These are phyloP conservation scores for Drosophila burlai DNA, from an alignment of 1,140 invertebrate species.

Conservation along the genomic window DNA sequence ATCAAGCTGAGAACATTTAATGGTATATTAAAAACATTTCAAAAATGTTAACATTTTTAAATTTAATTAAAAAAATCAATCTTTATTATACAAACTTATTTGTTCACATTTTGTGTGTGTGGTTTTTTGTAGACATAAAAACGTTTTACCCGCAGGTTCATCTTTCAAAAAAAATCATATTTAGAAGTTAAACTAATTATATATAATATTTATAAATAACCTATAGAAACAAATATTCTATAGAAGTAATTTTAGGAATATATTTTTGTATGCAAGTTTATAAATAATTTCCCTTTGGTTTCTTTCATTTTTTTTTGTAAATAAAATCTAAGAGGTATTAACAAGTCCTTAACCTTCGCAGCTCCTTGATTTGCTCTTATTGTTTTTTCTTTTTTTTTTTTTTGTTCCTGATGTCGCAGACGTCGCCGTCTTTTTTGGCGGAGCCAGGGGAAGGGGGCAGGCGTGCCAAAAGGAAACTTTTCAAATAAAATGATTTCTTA, in stretches of 20 bases:
- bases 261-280: not conserved
- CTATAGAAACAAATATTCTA: not conserved
- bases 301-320: not conserved
- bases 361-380: not conserved
- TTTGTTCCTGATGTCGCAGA: conserved; percentile 31
- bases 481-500: conserved; percentile 81
- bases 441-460: conserved; percentile 10
- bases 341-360: not conserved
- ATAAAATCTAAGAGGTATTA: not conserved
- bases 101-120: not conserved
- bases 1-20: too few species aligned
- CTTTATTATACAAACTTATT: too few species aligned
- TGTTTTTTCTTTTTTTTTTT: not conserved
- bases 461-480: conserved; percentile 59
- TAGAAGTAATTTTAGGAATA: not conserved
- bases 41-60: too few species aligned
- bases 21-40: too few species aligned
- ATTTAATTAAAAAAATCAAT: too few species aligned
- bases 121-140: not conserved
- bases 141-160: not conserved
- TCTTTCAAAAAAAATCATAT: not conserved
- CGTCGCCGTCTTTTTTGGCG: not conserved
- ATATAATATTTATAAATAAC: not conserved
- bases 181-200: not conserved
- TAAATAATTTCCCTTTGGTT: not conserved